These are phyloP conservation scores for Mormyrops boulengeri DNA, from an alignment of 2,797 vertebrate species.

Conservation along the genomic window DNA sequence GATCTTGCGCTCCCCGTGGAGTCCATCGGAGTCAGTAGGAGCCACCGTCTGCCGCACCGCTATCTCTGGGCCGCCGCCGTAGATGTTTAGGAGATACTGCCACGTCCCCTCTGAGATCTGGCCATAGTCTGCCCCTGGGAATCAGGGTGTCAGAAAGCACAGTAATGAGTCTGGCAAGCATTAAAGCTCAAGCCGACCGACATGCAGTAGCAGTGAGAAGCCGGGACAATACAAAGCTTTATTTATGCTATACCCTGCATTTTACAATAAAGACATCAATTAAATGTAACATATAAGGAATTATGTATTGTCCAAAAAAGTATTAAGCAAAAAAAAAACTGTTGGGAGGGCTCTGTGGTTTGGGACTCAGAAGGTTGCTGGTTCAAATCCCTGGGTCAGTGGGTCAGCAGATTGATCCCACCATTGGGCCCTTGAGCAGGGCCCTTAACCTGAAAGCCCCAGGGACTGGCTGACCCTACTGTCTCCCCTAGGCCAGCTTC, in stretches of 20 bases:
- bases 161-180: not conserved
- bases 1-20: constrained; percentile 89
- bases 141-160: not conserved
- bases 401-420: not conserved
- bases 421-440: not conserved
- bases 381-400: not conserved
- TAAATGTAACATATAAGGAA: not conserved
- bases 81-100: constrained; percentile 80
- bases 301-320: not conserved
- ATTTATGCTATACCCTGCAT: not conserved
- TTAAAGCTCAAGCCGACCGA: not conserved
- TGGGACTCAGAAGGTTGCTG: not conserved
- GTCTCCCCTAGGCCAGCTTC: not conserved
- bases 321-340: not conserved
- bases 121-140: constrained; percentile 87
- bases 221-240: not conserved
- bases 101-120: constrained; percentile 98
- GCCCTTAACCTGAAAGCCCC: not conserved
- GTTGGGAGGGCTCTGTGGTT: not conserved
- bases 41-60: constrained; percentile 82
- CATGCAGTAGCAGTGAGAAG: not conserved
- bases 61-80: constrained; percentile 86
- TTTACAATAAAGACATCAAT: not conserved
- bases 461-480: not conserved
- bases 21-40: constrained; percentile 65